A percentile compares a stretch with the other conserved stretches of the same genome.
These are phyloP conservation scores for Kryphioiulus occultus DNA, from an alignment of 2,888 invertebrate genomes.

Conservation along the genomic window DNA sequence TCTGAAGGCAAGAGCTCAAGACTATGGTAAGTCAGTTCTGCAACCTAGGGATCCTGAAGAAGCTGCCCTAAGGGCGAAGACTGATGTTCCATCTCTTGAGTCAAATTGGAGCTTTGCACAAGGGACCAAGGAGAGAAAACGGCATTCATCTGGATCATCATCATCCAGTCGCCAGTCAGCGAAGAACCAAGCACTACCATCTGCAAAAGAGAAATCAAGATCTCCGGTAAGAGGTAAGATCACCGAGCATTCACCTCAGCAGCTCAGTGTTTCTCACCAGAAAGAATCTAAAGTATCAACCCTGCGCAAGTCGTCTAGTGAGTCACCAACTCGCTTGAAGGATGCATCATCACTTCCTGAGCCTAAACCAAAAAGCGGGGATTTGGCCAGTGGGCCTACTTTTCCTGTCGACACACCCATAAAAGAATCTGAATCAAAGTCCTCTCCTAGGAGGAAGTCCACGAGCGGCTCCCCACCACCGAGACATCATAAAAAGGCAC, in stretches of 20 bases:
- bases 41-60: slow-evolving; percentile 34
- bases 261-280: slow-evolving; percentile 9
- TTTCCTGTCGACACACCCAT: neutral
- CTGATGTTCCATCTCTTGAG: neutral
- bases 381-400: slow-evolving; percentile 12
- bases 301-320: neutral
- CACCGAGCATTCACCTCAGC: slow-evolving; percentile 19
- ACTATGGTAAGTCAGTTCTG: slow-evolving; percentile 32
- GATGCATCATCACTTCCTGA: neutral
- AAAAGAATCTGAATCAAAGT: slow-evolving; percentile 46
- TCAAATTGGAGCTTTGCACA: neutral
- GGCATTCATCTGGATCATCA: neutral
- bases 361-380: neutral
- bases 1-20: neutral
- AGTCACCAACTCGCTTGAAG: slow-evolving; percentile 4
- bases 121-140: neutral
- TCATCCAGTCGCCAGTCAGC: slow-evolving; percentile 25
- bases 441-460: slow-evolving; percentile 42
- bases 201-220: slow-evolving; percentile 17
- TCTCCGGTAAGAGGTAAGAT: slow-evolving; percentile 20
- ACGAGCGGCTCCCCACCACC: slow-evolving; percentile 24
- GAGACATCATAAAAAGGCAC: neutral
- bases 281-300: neutral
- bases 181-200: neutral
- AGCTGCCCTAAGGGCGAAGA: neutral